Conservation (phyloP, 2,888 invertebrate genomes). For the Anodontia alba region DNA sequence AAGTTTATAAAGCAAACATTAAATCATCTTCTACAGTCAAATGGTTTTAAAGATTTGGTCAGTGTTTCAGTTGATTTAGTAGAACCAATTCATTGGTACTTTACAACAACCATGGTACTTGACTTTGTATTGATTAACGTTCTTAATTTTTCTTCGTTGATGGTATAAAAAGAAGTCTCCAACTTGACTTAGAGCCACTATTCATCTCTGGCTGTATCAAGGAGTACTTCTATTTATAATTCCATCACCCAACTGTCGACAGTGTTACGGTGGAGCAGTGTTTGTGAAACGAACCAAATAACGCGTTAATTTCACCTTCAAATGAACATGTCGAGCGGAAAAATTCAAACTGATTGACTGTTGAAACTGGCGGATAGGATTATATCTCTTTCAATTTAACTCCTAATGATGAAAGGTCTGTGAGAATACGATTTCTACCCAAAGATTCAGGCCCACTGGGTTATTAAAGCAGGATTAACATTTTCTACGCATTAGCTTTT, state of each 20-base stretch:
- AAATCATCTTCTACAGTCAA: too few relatives aligned
- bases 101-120: background rate
- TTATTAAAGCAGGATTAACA: slow-evolving; percentile 14
- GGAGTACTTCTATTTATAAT: slow-evolving; percentile 10
- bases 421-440: background rate
- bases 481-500: slow-evolving; percentile 8
- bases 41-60: too few relatives aligned
- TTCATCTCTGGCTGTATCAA: background rate
- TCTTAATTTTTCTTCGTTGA: background rate
- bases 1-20: too few relatives aligned
- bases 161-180: background rate
- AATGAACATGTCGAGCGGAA: slow-evolving; percentile 10
- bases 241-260: slow-evolving; percentile 15
- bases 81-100: background rate
- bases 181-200: background rate
- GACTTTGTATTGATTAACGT: slow-evolving; percentile 2
- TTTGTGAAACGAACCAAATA: slow-evolving; percentile 16
- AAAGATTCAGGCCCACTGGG: background rate
- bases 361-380: slow-evolving; percentile 4
- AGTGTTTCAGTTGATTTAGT: too few relatives aligned
- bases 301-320: slow-evolving; percentile 9
- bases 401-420: background rate
- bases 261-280: background rate
- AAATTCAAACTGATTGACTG: slow-evolving; percentile 20
- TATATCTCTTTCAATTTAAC: background rate